Evolutionary conservation across 2,888 invertebrate species (phyloP), one percentile per base, ranked within the genome.

Genomic region (Lasioglossum pauxillum): DNA sequence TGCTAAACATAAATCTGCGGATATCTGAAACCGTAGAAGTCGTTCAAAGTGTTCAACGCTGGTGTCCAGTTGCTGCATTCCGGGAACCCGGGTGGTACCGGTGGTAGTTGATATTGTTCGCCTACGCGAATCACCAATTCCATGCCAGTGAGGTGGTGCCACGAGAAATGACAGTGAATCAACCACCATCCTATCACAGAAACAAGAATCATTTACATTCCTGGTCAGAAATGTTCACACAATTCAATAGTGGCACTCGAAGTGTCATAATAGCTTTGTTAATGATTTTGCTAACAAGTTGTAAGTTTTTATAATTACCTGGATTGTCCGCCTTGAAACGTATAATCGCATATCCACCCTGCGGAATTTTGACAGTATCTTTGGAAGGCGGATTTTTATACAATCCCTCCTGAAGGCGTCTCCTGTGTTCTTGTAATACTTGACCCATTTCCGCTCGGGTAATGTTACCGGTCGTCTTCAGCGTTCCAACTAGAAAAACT

Each of bases 301-400:
- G 27, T 27, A 27, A 12, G 27, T 5, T 19, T 46, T 16, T 16
- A 46, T 53, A 53, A 35, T 35, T 95, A 71, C 96, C 96, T 90
- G 96, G 95, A 91, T 96, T 96, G 46, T 93, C 86, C 14, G 96
- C 95, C 35, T 92, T 80, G 82, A 96, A 96, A 64, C 96, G 92
- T 7, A 96, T 83, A 8, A 96, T 93, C 0, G 94, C 93, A 83
- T 94, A 96, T 23, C 96, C 96, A 57, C 95, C 95, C 74, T 94
- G 94, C 4, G 96, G 96, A 2, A 96, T 95, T 64, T 95, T 94
- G 27, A 96, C 92, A 1, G 95, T 96, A 89, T 96, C 96, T 88
- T 96, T 96, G 14, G 93, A 79, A 2, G 95, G 94, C 2, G 95
- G 94, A 77, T 90, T 84, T 19, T 89, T 77, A 19, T 95, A 92